Evolutionary conservation across 2,888 invertebrate species (phyloP).

Genomic region (Metacarcinus magister): DNA sequence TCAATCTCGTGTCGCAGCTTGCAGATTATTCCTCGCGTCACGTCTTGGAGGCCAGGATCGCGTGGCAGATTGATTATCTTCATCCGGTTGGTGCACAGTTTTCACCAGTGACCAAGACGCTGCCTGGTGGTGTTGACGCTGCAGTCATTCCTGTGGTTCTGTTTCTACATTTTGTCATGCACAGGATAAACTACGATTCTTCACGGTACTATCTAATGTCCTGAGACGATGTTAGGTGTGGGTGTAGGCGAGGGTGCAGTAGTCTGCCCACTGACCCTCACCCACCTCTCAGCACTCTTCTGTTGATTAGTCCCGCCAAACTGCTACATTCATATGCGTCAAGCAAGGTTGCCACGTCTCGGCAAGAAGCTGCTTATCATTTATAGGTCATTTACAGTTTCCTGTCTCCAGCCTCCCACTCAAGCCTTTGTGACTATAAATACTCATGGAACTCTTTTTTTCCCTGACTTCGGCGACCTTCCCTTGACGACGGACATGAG

Average conservation of each 20-base stretch:
- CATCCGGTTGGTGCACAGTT: not conserved
- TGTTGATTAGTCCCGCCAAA: conserved; percentile 55
- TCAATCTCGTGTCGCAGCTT: not conserved
- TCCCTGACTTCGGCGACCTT: not conserved
- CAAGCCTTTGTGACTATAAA: not conserved
- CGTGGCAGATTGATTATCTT: not conserved
- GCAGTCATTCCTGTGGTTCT: not conserved
- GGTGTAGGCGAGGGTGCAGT: not conserved
- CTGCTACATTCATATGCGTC: conserved; percentile 64
- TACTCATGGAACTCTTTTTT: not conserved
- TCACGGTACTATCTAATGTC: not conserved
- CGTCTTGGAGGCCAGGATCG: not conserved
- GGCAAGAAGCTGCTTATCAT: not conserved
- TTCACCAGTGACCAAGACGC: not conserved
- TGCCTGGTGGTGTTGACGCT: not conserved
- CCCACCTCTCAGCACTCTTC: conserved; percentile 52
- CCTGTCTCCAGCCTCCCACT: not conserved
- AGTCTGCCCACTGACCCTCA: not conserved
- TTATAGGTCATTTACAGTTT: not conserved
- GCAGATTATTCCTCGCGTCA: not conserved
- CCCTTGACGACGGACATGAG: not conserved
- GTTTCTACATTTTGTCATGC: not conserved
- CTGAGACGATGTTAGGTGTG: not conserved
- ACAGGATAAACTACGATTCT: not conserved
- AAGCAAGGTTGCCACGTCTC: conserved; percentile 1